phyloP scores from a whole-genome alignment of 2,888 invertebrate genomes.

The Tenthredo notha region DNA sequence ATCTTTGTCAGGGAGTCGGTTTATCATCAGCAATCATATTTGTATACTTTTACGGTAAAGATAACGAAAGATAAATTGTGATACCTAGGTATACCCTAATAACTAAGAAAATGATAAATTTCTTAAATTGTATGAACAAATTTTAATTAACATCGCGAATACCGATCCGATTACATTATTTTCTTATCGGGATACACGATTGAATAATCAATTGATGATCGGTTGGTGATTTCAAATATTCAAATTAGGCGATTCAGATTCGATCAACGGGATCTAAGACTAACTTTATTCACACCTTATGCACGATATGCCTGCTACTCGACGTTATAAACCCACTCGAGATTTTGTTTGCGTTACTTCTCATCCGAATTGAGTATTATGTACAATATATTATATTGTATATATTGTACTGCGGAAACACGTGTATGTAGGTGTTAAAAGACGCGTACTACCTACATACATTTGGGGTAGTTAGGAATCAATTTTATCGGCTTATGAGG shows the following conservation, averaged over 20 bases:
- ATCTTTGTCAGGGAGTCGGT: background rate
- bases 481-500: conserved; percentile 72
- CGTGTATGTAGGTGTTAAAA: conserved; percentile 71
- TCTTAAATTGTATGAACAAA: background rate
- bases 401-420: background rate
- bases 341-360: conserved; percentile 29
- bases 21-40: conserved; percentile 30
- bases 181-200: background rate
- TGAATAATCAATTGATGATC: background rate
- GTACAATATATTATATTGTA: conserved; percentile 4
- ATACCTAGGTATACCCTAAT: background rate
- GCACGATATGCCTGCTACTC: background rate
- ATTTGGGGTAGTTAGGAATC: conserved; percentile 76
- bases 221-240: background rate
- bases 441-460: conserved; percentile 68
- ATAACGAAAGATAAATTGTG: background rate
- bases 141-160: background rate
- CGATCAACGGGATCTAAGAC: background rate
- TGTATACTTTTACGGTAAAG: background rate
- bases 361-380: conserved; percentile 12
- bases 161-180: background rate
- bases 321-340: conserved; percentile 34
- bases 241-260: background rate
- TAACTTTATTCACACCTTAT: background rate
- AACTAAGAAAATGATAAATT: background rate